Conservation (phyloP, 2,113 vertebrate genomes). For the Laticauda laticaudata region DNA sequence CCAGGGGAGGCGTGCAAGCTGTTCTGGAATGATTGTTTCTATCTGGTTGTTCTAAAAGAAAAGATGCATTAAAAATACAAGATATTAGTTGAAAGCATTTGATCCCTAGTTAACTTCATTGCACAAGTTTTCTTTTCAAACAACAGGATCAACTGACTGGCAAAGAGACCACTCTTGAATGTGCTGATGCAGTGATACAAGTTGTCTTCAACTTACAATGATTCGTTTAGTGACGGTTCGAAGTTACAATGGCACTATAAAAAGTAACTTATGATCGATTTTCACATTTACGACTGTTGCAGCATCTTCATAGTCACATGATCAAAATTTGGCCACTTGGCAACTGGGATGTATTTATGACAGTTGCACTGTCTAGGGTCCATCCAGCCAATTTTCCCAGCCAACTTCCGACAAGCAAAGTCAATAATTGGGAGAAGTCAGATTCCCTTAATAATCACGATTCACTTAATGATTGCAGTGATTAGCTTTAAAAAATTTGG, state of each 20-base stretch:
- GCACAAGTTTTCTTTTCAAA: constrained; percentile 28
- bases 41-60: constrained; percentile 90
- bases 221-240: neutral
- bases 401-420: neutral
- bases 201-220: neutral
- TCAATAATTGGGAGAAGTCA: no score
- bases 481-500: no score
- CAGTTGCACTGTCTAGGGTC: neutral
- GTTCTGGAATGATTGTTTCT: constrained; percentile 83
- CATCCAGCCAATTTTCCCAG: no score
- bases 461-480: no score
- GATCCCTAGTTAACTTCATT: neutral
- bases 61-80: constrained; percentile 53
- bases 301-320: neutral
- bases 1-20: constrained; percentile 84
- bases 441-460: no score
- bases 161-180: constrained; percentile 13
- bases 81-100: constrained; percentile 12
- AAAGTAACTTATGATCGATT: neutral
- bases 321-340: neutral
- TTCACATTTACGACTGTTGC: neutral
- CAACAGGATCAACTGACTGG: constrained; percentile 18
- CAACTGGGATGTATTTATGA: neutral
- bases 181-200: neutral
- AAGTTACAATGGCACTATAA: neutral